Evolutionary conservation across 2,888 invertebrate genomes (phyloP), one percentile per base, ranked within the genome.

Genomic region (Cheilosia urbana): DNA sequence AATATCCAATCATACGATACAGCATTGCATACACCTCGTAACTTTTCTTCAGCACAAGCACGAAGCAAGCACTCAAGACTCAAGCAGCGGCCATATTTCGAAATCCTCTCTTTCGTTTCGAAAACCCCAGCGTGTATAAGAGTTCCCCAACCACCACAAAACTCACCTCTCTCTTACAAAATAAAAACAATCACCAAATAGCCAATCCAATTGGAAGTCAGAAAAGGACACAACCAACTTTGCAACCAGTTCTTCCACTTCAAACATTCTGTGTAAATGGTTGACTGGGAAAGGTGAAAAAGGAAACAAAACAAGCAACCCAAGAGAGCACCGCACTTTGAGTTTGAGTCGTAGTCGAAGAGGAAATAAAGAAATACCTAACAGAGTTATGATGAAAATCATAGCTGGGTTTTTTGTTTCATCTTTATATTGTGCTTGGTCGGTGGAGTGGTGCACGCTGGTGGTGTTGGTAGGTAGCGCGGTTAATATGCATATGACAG

Each of bases 401-500:
- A 85, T 85, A 42, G 79, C 63, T 75, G 66, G 62, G 57, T 79
- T 69, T 84, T 80, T 76, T 80, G 85, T 89, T 89, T 89, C 88
- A 87, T 88, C 87, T 88, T 88, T 83, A 63, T 78, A 63, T 82
- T 76, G 45, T 62, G 63, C 5, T 17, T 17, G 11, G 11, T 21
- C 49, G 66, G 76, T 87, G 76, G 72, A 66, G 68, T 63, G 68
- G 68, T 45, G 42, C 69, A 47, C 62, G 45, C 42, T 34, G 51
- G 27, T 68, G 78, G 66, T 81, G 6, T 30, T 30, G 80, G 80
- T 72, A 68, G 62, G 53, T 42, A 78, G 40, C 65, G 80, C 76
- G 84, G 87, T 85, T 87, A 79, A 87, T 87, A 87, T 87, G 82
- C 87, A 87, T 87, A 87, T 85, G 85, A 85, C 85, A 85, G 81